Base-by-base conservation (phyloP, 1,140 invertebrate genomes). In the Hesperophylax magnus region DNA sequence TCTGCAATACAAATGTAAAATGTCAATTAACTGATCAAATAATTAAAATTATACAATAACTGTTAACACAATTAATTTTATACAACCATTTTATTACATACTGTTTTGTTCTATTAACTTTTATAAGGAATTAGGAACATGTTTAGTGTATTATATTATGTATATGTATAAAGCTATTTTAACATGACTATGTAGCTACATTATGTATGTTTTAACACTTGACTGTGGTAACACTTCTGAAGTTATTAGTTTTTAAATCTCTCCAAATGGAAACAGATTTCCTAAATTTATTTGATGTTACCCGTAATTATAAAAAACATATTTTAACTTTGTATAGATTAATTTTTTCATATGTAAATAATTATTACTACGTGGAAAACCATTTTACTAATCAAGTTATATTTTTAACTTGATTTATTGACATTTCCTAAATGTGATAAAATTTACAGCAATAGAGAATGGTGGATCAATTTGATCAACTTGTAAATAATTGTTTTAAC, bases 251-350 rank as follows among this genome's bases (percentile, higher is more conserved):
- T 72, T 72, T 53, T 72, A 72, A 72, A 53, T 53, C 34, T 72
- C 53, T 72, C 69, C 69, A 54, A 72, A 72, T 72, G 39, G 52
- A 72, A 54, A 54, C 20, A 18, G 39, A 72, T 72, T 72, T 72
- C 69, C 69, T 72, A 20, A 72, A 72, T 72, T 54, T 24, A 72
- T 72, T 72, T 72, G 69, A 54, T 72, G 69, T 72, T 72, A 71
- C 69, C 69, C 47, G 7, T 72, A 72, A 53, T 54, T 54, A 53
- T 72, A 54, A 52, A 56, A 58, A 58, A 24, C 14, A 61, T 61
- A 61, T 15, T 61, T 61, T 24, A 61, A 20, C 18, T 27, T 22
- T 61, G 22, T 20, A 61, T 14, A 47, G 14, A 61, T 58, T 24
- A 61, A 20, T 2, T 14, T 61, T 27, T 24, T 61, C 5, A 7